Conservation (phyloP, 2,113 vertebrate species). For the Atractosteus spatula region DNA sequence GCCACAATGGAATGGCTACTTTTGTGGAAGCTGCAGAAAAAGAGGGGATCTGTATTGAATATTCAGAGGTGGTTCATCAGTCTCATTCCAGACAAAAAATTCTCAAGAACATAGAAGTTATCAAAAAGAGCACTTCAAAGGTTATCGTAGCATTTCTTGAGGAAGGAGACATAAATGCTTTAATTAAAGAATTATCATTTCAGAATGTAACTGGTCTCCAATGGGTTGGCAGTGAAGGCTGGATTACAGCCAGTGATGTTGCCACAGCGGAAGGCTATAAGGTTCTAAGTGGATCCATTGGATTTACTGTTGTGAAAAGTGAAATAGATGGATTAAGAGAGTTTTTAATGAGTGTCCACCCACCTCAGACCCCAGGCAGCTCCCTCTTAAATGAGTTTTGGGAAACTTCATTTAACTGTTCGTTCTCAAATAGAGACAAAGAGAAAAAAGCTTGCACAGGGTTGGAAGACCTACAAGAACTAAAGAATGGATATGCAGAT, state of each 20-base stretch:
- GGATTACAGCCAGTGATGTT: not conserved
- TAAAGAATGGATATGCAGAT: slow-evolving; percentile 10
- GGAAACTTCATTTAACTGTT: slow-evolving; percentile 11
- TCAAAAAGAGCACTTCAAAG: not conserved
- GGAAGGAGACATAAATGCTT: not conserved
- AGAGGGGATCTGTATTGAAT: not conserved
- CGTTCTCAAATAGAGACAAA: not conserved
- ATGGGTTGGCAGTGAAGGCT: not conserved
- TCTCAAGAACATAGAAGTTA: not conserved
- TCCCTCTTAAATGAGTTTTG: slow-evolving; percentile 5
- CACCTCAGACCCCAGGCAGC: not conserved
- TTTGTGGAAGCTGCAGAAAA: not conserved
- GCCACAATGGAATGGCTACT: not conserved
- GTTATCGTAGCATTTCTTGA: not conserved
- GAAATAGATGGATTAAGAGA: slow-evolving; percentile 8
- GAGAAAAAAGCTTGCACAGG: slow-evolving; percentile 11
- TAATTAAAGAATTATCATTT: not conserved
- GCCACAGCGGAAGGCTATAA: not conserved
- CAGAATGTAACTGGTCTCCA: not conserved
- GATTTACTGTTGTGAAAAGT: slow-evolving; percentile 6
- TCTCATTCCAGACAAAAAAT: not conserved
- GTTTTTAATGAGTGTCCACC: slow-evolving; percentile 13
- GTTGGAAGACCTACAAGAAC: not conserved
- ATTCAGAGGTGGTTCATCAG: not conserved
- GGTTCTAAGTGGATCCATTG: slow-evolving; percentile 13